Percentiles rank a stretch among this genome's conserved stretches.
Conservation (phyloP, 2,113 vertebrate species). For the Rhynchopsitta pachyrhyncha region DNA sequence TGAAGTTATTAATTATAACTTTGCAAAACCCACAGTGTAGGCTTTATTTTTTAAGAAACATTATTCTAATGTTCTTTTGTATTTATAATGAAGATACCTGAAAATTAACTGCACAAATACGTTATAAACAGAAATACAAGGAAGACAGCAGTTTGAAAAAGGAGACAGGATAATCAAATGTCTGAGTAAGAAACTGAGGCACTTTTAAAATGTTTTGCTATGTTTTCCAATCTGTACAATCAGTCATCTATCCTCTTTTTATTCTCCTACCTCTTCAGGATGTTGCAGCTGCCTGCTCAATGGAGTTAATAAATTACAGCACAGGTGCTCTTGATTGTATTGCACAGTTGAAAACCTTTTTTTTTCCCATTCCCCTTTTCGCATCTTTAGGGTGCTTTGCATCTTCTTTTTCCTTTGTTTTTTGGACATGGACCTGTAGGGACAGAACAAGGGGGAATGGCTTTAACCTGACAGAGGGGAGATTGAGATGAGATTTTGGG, state of each 20-base stretch:
- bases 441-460: no score
- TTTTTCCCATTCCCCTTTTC: background rate
- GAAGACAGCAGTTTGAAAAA: background rate
- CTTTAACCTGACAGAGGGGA: no score
- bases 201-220: background rate
- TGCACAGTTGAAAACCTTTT: background rate
- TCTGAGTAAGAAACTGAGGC: background rate
- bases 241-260: background rate
- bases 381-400: background rate
- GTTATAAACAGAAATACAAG: background rate
- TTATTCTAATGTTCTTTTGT: background rate
- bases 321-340: slow-evolving; percentile 3
- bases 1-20: background rate
- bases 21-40: background rate
- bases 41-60: background rate
- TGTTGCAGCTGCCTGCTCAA: slow-evolving; percentile 1
- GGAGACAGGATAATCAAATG: background rate
- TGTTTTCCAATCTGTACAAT: background rate
- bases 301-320: slow-evolving; percentile 20
- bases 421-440: background rate
- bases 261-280: background rate
- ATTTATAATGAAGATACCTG: background rate
- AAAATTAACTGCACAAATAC: background rate
- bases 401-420: background rate
- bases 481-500: no score